Evolutionary conservation across 2,797 vertebrate genomes (phyloP), one percentile per base, ranked within the genome.

Genomic region (Todus mexicanus): DNA sequence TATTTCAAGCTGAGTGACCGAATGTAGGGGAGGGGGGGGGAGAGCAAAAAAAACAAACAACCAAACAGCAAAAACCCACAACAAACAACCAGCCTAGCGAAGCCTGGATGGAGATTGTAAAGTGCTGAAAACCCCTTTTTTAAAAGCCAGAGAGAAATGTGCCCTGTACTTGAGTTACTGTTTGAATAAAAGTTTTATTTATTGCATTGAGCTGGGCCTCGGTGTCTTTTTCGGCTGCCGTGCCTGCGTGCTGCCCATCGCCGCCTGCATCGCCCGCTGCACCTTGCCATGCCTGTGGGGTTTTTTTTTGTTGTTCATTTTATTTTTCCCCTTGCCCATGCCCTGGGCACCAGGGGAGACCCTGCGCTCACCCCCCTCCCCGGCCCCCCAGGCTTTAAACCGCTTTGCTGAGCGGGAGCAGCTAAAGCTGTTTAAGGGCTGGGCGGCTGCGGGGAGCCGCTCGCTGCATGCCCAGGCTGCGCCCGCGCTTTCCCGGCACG

Each of bases 131-230:
- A 92, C 45, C n/a, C 60, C 82, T 95, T 94, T 92, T 94, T 56
- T 31, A 77, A 95, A 89, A 92, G 91, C 81, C 87, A 90, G 96
- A 96, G 92, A 96, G 93, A 97, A 91, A 93, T 96, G 97, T 98
- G 97, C 97, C 97, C 97, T 98, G 98, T 98, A 94, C 96, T n/a
- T 95, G 96, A 95, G 97, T 98, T 88, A 90, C 65, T 96, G 97
- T 98, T 98, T 94, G 97, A 98, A 98, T 98, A 98, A 98, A 98
- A 98, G 97, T 97, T 98, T 98, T 98, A 98, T 98, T 98, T 98
- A 97, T 97, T 97, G 97, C 97, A 97, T 93, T 85, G 86, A 97
- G 96, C 94, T 94, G 96, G 96, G 95, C 92, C 84, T 93, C 84
- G 91, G 94, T 63, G 68, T 95, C 94, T 98, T 87, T 97, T 97